Evolutionary conservation across 2,797 vertebrate species (phyloP).

Genomic region (Nothura maculosa): DNA sequence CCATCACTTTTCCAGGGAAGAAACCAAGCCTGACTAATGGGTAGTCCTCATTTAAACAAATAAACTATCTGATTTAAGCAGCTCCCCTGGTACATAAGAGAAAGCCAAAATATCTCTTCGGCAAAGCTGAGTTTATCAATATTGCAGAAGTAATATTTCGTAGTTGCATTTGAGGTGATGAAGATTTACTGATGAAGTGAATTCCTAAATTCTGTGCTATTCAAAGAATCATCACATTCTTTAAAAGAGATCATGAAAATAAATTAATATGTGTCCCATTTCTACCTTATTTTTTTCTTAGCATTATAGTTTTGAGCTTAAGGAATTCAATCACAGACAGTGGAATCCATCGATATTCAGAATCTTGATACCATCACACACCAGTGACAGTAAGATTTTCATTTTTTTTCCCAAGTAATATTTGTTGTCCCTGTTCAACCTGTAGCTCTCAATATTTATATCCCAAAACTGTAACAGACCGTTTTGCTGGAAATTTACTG

Average conservation of each 20-base stretch:
- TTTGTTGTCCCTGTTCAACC: neutral
- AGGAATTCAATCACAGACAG: neutral
- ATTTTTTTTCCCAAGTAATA: neutral
- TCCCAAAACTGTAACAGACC: neutral
- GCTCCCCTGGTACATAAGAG: neutral
- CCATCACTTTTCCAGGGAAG: too few relatives aligned
- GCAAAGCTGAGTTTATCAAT: neutral
- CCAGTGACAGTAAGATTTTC: accelerated
- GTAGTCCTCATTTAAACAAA: neutral
- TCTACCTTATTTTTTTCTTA: neutral
- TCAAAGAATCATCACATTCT: neutral
- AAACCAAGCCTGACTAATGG: too few relatives aligned
- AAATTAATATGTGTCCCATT: neutral
- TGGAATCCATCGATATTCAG: neutral
- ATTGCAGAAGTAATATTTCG: neutral
- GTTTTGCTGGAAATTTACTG: neutral
- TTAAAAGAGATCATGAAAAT: neutral
- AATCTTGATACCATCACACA: neutral
- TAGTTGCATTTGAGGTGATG: neutral
- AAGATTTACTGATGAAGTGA: neutral
- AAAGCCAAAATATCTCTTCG: neutral
- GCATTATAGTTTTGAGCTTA: neutral
- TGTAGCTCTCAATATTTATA: neutral
- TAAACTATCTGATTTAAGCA: neutral
- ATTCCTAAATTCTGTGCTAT: neutral